Base-by-base conservation (phyloP, 2,888 invertebrate species). In the Dorcus parallelipipedus region DNA sequence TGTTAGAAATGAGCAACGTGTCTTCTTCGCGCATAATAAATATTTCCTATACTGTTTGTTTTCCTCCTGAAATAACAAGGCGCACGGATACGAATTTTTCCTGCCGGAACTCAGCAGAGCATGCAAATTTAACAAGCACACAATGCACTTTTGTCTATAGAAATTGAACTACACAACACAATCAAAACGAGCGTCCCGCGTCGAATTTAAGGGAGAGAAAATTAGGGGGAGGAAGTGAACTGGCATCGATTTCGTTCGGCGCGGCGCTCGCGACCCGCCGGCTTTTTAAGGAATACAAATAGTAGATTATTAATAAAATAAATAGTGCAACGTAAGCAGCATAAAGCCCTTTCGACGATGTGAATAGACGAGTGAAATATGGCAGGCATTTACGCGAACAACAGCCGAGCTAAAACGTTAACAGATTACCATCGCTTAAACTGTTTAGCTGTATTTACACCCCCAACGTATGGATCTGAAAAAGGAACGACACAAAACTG, bases 81-180 rank as follows among this genome's bases (percentile, higher is more conserved):
- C 20, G 45, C 45, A 45, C 14, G 45, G 9, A 45, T 23, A 20
- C 17, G 23, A 45, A 23, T 41, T 9, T 20, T 17, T 23, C 14
- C 23, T 45, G 20, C 9, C 41, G 8, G 14, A 45, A 23, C 17
- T 45, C 45, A 23, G n/a, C 45, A 23, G 45, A 6, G 45, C 45
- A 20, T 20, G 23, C 45, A 23, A 45, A 45, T 45, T 45, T 45
- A 45, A 45, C 45, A 45, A 45, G 45, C 45, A n/a, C 23, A 45
- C 45, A 23, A 23, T 45, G 45, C 45, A 45, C 45, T 45, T 45
- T 45, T 45, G 45, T 45, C 45, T 45, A 45, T 45, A 20, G 45
- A 20, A 20, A 45, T 45, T 10, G 45, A 17, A 20, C n/a, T 10
- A 23, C 45, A 45, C 45, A 45, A 45, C 23, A 20, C 17, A 45